Base-by-base conservation (phyloP, 2,113 vertebrate species). In the Sisor rabdophorus region DNA sequence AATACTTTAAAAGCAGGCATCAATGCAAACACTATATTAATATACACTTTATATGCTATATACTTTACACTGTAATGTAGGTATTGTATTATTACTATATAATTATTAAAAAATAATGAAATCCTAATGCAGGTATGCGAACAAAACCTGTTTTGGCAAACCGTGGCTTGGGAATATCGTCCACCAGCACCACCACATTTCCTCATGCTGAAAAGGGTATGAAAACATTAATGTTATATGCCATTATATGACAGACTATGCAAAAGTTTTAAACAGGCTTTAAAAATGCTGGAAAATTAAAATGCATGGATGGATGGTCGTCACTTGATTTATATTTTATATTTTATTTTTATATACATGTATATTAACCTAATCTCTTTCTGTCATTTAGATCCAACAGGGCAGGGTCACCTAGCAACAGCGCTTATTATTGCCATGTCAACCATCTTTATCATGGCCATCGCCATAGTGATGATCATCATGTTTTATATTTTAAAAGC, bases 361-460 rank as follows among this genome's bases (percentile, higher is more conserved):
- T n/a, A 8, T 24, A 47, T 9, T 22, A 15, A 44, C 0, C 47
- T 16, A 22, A 6, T 67, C 16, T 24, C n/a, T 67, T 11, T n/a
- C 8, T 20, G 24, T 7, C 22, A 3, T 87, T 90, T 89, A 94
- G 96, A 96, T 84, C 84, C 94, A 63, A 90, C 93, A 1, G 91
- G 95, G 73, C 96, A 98, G 87, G 94, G 95, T 69, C 97, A 99
- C 86, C 88, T 99, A 73, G 97, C 96, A 79, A 98, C 96, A 0
- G 97, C 97, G 80, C 94, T 99, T 67, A 96, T 99, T 79, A 98
- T 99, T 3, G 97, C 97, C 76, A 99, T 98, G 96, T 98, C 97
- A 65, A 99, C 96, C 75, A 98, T 98, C 87, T 98, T 99, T 85
- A 97, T 98, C 89, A 98, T 99, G 97, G 95, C 97, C 71, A 93